phyloP scores from a whole-genome alignment of 1,140 invertebrate species.

The Mylabris phalerata region DNA sequence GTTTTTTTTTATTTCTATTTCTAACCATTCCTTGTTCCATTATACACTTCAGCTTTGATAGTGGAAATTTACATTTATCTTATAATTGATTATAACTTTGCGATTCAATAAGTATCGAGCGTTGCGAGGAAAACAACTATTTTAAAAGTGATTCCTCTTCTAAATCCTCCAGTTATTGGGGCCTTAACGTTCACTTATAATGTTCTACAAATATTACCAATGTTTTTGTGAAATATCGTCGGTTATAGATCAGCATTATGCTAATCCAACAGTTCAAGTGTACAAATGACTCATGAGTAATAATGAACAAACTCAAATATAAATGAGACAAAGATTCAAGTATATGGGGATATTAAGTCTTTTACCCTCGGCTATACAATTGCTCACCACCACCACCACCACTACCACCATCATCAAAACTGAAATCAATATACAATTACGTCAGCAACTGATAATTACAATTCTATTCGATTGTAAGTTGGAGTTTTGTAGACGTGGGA shows the following conservation, averaged over 20 bases:
- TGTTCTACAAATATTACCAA: neutral
- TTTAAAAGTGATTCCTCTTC: too few species aligned
- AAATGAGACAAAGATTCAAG: too few species aligned
- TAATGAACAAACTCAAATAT: slow-evolving; percentile 16
- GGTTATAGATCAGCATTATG: slow-evolving; percentile 26
- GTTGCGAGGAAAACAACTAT: too few species aligned
- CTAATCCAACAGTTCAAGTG: slow-evolving; percentile 25
- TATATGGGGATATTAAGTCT: neutral
- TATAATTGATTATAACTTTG: neutral
- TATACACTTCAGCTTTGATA: neutral
- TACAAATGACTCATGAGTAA: slow-evolving; percentile 16
- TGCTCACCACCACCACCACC: too few species aligned
- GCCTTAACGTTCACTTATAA: too few species aligned
- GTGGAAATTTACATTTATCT: neutral
- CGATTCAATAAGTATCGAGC: too few species aligned
- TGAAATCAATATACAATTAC: slow-evolving; percentile 10
- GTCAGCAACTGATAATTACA: slow-evolving; percentile 8
- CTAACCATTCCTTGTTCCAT: too few species aligned
- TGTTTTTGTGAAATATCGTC: neutral
- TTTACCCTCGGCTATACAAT: neutral
- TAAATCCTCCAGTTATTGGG: too few species aligned
- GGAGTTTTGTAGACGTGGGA: neutral
- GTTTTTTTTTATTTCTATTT: too few species aligned
- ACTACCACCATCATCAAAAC: neutral
- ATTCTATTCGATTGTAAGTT: slow-evolving; percentile 1